Conservation (phyloP, 1,140 invertebrate genomes). For the Goniozus legneri region DNA sequence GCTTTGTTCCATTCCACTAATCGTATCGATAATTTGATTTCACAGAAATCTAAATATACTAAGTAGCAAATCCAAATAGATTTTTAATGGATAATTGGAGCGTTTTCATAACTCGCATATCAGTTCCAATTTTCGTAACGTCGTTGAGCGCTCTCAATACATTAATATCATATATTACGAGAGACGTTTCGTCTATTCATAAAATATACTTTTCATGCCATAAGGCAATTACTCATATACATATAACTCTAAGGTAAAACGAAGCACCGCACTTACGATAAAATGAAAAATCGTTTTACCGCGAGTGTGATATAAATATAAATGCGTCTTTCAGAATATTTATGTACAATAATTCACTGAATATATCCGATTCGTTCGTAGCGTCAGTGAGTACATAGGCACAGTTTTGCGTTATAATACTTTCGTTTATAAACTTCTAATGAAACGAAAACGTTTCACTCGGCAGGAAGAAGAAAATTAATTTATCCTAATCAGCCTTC, state of each 20-base stretch:
- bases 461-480: constrained; percentile 16
- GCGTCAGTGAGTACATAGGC: constrained; percentile 1
- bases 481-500: constrained; percentile 55
- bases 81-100: too few species aligned
- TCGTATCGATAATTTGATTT: too few species aligned
- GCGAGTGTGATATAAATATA: constrained; percentile 13
- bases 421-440: constrained; percentile 20
- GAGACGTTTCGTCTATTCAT: neutral
- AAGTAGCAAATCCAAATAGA: too few species aligned
- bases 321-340: constrained; percentile 15
- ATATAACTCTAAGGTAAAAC: constrained; percentile 32
- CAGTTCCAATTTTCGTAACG: too few species aligned
- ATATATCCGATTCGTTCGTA: too few species aligned
- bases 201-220: constrained; percentile 14
- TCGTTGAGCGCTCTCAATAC: too few species aligned
- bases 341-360: constrained; percentile 17
- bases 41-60: too few species aligned
- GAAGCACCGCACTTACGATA: constrained; percentile 21
- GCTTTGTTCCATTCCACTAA: too few species aligned
- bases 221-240: constrained; percentile 12
- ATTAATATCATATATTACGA: too few species aligned
- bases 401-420: constrained; percentile 19
- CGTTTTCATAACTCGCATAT: too few species aligned
- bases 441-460: constrained; percentile 22
- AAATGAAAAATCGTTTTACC: too few species aligned